Evolutionary conservation across 2,113 vertebrate species (phyloP), one percentile per base, ranked within the genome.

Genomic region (Otis tarda): DNA sequence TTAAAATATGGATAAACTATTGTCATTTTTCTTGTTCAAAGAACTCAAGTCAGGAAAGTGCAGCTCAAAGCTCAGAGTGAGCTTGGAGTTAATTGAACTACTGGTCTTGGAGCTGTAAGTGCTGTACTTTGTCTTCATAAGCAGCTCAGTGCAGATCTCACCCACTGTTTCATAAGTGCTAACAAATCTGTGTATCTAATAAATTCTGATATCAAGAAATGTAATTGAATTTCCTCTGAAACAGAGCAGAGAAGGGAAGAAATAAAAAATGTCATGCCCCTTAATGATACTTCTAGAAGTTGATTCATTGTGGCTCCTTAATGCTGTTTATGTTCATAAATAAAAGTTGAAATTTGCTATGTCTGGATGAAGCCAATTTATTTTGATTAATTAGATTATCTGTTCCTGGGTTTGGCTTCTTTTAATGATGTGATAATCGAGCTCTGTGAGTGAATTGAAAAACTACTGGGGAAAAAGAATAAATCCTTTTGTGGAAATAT

Each of bases 361-460:
- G 57, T 94, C 77, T 93, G 69, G 55, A 65, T 91, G 75, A 91
- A 93, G 88, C 53, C 79, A 90, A 77, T 94, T 91, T 95, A 85
- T 81, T 95, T 91, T 84, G 30, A 68, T 92, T 96, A 95, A 95
- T 90, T 93, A 95, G 91, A 87, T 93, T 87, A 92, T 95, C 73
- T 92, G 39, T 90, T 90, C 64, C 73, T 94, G 88, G 20, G 30
- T 94, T 96, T 93, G 81, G 65, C 93, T 94, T 93, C 57, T 75
- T 95, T 93, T 95, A 97, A 82, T 90, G 73, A 87, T 84, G 92
- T 94, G 67, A 94, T 94, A 94, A 95, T 95, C 73, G 93, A 93
- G 70, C 91, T 95, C 83, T 97, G 69, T 96, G 93, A 94, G 88
- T 73, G 39, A 93, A 73, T 6, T 97, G 95, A 95, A 95, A 96